Percentiles rank a stretch among this genome's conserved stretches.
These are phyloP conservation scores for Heteromyza rotundicornis DNA, from an alignment of 2,888 invertebrate species.

Conservation along the genomic window DNA sequence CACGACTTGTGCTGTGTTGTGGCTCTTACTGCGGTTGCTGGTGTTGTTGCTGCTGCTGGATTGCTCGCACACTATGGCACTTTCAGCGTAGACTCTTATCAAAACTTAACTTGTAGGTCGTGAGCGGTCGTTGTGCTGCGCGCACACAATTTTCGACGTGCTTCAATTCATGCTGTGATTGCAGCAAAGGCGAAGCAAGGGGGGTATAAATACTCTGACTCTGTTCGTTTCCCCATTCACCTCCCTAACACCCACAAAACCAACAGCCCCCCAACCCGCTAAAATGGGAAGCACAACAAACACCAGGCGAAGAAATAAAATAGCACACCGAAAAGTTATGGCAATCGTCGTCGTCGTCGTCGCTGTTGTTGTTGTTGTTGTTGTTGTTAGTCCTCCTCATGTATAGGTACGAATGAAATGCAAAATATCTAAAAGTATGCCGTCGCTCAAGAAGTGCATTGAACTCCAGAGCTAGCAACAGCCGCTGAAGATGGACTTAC, in stretches of 20 bases:
- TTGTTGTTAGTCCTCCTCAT: no score
- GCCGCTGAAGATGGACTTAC: no score
- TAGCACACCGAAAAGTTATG: not conserved
- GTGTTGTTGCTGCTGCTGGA: not conserved
- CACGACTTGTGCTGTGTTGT: no score
- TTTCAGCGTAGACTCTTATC: no score
- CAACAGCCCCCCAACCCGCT: no score
- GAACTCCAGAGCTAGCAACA: no score
- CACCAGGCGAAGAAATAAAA: not conserved
- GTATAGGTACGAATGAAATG: no score
- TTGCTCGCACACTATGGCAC: no score
- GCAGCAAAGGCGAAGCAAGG: not conserved
- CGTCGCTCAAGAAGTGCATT: no score
- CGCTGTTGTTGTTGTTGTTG: conserved; percentile 7
- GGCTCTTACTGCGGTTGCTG: not conserved
- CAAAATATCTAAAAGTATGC: no score
- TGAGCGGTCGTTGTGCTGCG: conserved; percentile 22
- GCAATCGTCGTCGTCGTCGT: not conserved
- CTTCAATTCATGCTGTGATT: conserved; percentile 11
- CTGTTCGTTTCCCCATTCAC: not conserved
- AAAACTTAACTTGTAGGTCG: conserved; percentile 18
- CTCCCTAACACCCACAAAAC: no score
- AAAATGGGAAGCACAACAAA: no score
- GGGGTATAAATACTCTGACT: not conserved
- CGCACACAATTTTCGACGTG: conserved; percentile 15